Base-by-base conservation (phyloP, 2,797 vertebrate species). In the Myripristis jacobus region DNA sequence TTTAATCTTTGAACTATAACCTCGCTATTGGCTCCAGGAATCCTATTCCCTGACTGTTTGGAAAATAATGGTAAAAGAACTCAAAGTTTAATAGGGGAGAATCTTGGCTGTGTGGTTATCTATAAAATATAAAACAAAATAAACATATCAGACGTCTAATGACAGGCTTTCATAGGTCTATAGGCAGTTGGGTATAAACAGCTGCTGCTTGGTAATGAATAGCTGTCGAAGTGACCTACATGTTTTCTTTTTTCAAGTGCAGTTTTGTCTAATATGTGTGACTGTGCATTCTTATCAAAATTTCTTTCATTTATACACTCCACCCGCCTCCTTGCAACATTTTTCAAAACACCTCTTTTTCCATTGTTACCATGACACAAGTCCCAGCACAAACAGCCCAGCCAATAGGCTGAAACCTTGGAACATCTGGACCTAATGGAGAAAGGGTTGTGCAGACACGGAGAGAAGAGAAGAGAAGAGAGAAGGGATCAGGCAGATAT, bases 361-460 rank as follows among this genome's bases (percentile, higher is more conserved):
- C 83, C 89, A 84, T 66, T 78, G 89, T 93, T 87, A 84, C 88
- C 76, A 77, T 77, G 88, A 91, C 87, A 86, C 73, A 80, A 75
- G 68, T 81, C 84, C 81, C 87, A 82, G 53, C 71, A 81, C 71
- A 77, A 81, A 89, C 59, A 62, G 69, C 57, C 54, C 54, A 70
- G 90, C 86, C 91, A 93, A 82, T 66, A 75, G 77, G 53, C 83
- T 72, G 70, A 88, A 83, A 81, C 79, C 63, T 53, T 73, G 79
- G 77, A 83, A 91, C 60, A 78, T 89, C 88, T 92, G 87, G 90
- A 88, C 68, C 66, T 73, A 65, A 88, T 84, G 76, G 83, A 87
- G 77, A 81, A 73, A 87, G 64, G 21, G 4, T 29, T 68, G 63
- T 19, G 60, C 53, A 81, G 73, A 79, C 53, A 70, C 55, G 22